Conservation (phyloP, 2,888 invertebrate species). For the Hermodice carunculata region DNA sequence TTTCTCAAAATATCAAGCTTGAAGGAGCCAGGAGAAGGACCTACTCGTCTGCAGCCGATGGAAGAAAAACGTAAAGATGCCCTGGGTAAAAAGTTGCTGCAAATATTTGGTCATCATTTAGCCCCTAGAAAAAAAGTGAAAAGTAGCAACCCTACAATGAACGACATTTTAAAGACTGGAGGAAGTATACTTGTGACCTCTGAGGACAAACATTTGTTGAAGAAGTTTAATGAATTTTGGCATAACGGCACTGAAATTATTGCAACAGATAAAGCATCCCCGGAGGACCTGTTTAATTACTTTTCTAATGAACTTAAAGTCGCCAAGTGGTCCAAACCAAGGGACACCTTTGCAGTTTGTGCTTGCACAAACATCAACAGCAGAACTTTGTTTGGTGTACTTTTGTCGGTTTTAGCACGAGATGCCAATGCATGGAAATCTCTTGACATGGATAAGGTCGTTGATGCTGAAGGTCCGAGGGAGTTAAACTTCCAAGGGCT, state of each 20-base stretch:
- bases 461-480: not conserved
- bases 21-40: not conserved
- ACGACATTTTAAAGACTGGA: slow-evolving; percentile 1
- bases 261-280: not conserved
- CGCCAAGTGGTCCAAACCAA: no score
- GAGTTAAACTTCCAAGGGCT: slow-evolving; percentile 6
- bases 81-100: not conserved
- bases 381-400: not conserved
- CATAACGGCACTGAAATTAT: not conserved
- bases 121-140: not conserved
- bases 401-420: not conserved
- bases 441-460: not conserved
- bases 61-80: not conserved
- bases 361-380: not conserved
- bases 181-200: not conserved
- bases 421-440: not conserved
- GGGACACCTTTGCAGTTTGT: not conserved
- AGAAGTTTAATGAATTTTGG: not conserved
- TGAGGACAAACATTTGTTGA: not conserved
- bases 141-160: slow-evolving; percentile 8
- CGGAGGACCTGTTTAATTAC: not conserved
- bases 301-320: not conserved
- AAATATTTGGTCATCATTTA: not conserved
- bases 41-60: not conserved
- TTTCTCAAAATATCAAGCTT: not conserved